Evolutionary conservation across 1,140 invertebrate species (phyloP).

Genomic region (Nebria ingens): DNA sequence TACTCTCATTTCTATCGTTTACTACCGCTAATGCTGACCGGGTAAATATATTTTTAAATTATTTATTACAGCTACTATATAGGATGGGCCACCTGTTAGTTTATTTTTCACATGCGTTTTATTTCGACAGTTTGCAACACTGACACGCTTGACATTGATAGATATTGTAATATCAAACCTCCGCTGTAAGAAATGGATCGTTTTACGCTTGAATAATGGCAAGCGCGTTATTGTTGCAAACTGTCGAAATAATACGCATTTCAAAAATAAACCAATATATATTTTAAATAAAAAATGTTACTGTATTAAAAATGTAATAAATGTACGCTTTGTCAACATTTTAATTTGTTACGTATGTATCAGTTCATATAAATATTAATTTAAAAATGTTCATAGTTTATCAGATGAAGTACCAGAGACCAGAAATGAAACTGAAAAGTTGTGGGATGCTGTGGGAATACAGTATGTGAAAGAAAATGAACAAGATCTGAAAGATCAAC

Average conservation of each 20-base stretch:
- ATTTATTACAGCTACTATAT: neutral
- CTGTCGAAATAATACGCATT: too few species aligned
- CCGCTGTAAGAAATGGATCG: too few species aligned
- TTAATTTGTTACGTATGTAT: too few species aligned
- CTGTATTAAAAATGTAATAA: neutral
- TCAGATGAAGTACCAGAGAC: constrained; percentile 61
- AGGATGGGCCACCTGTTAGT: neutral
- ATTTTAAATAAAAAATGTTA: neutral
- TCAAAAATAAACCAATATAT: neutral
- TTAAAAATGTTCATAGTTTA: constrained; percentile 34
- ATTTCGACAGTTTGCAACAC: too few species aligned
- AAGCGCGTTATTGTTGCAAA: too few species aligned
- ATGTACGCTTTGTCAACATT: neutral
- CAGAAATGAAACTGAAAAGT: constrained; percentile 38
- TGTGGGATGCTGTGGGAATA: constrained; percentile 58
- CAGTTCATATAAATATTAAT: constrained; percentile 9
- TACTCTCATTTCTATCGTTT: constrained; percentile 70
- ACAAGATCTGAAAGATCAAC: constrained; percentile 58
- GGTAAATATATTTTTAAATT: constrained; percentile 34
- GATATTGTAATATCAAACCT: too few species aligned
- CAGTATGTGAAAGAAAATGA: constrained; percentile 68
- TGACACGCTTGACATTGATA: too few species aligned
- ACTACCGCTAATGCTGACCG: constrained; percentile 63
- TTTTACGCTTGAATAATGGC: too few species aligned
- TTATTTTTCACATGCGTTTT: too few species aligned